These are phyloP conservation scores for Myioborus melanocephalus DNA, from an alignment of 2,797 vertebrate species.

Conservation along the genomic window DNA sequence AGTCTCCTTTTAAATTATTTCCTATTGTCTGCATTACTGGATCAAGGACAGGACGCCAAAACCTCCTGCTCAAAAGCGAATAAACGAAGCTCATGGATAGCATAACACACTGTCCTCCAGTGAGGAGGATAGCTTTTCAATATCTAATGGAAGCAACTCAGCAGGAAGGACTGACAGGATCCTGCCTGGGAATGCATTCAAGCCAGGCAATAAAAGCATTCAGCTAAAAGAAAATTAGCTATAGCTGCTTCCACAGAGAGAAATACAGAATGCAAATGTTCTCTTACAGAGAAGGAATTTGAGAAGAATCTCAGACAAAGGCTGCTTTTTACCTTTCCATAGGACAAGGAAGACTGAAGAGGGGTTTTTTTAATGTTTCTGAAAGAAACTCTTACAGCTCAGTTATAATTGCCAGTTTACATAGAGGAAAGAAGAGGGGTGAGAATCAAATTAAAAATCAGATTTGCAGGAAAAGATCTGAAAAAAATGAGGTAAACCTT, in stretches of 20 bases:
- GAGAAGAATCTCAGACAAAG: neutral
- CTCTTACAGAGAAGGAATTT: neutral
- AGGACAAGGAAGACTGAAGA: neutral
- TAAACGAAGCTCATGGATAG: neutral
- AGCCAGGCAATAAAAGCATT: constrained; percentile 46
- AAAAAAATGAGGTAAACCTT: neutral
- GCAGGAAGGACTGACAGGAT: constrained; percentile 31
- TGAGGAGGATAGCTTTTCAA: neutral
- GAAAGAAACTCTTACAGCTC: neutral
- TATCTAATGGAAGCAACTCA: constrained; percentile 29
- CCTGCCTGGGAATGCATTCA: neutral
- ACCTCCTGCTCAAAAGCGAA: neutral
- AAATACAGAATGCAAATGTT: constrained; percentile 11
- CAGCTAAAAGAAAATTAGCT: constrained; percentile 20
- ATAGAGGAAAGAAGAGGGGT: neutral
- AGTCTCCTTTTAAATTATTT: constrained; percentile 12
- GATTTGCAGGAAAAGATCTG: neutral
- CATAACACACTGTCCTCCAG: neutral
- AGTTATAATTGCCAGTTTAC: neutral
- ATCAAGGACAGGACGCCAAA: neutral
- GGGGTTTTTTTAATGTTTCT: neutral
- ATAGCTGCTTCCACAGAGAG: neutral
- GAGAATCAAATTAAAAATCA: neutral
- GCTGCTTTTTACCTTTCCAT: neutral
- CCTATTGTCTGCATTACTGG: neutral